Base-by-base conservation (phyloP, 2,113 vertebrate species). In the Nansenia antarctica region DNA sequence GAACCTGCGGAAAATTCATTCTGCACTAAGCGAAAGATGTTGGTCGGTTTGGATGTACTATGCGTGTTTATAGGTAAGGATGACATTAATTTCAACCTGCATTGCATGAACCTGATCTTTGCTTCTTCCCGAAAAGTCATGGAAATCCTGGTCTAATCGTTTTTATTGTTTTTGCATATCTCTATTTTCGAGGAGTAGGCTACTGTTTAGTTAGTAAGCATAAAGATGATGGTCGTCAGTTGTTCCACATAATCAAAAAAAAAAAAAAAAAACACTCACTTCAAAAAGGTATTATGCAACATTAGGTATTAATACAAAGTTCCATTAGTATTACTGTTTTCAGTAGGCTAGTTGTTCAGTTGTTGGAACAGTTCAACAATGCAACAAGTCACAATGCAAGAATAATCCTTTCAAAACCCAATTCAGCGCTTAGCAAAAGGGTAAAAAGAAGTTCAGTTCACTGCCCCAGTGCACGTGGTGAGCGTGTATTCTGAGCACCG, bases 31-130 rank as follows among this genome's bases (percentile, higher is more conserved):
- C 85, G 89, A 60, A 89, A 79, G 87, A 91, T 93, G 87, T 89
- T 93, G n/a, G 91, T 93, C 72, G 69, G 79, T 12, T 75, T 93
- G 90, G 92, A 93, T 87, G 22, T 93, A 29, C 75, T 93, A 14
- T 93, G 92, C 61, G 85, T 93, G 1, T 82, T 64, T 80, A 81
- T 93, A 39, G 92, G 92, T 93, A 87, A 91, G 90, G 12, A 62
- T 7, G 2, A 62, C 27, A 14, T 3, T 20, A 8, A 9, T 9
- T 27, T 14, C 0, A 29, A 5, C 11, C 2, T 4, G 3, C n/a
- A n/a, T 30, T 15, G 2, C 1, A 4, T 29, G 11, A 9, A 37
- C 9, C 11, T 32, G 2, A 12, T 57, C 2, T 8, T 32, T 12
- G 27, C 15, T 1, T 18, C 7, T 58, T 30, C n/a, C n/a, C n/a